Percentiles rank a stretch among this genome's conserved stretches.
Conservation (phyloP, 2,113 vertebrate species). For the Hiodon tergisus region DNA sequence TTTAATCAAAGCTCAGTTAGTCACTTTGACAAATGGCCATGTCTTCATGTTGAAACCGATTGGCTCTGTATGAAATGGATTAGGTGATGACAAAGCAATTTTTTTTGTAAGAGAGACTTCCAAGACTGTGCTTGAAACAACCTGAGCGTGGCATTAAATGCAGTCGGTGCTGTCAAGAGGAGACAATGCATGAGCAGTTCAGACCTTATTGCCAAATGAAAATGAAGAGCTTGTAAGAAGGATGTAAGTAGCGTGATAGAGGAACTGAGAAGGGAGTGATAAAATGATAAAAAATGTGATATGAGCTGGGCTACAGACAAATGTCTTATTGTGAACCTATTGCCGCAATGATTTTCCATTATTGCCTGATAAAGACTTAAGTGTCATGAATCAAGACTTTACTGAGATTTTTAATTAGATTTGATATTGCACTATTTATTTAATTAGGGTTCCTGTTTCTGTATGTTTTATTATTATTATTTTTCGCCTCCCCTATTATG, state of each 20-base stretch:
- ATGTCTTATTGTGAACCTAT: too few species aligned
- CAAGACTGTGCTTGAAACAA: not conserved
- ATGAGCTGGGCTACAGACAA: too few species aligned
- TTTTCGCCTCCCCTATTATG: too few species aligned
- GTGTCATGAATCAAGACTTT: too few species aligned
- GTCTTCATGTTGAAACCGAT: slow-evolving; percentile 20
- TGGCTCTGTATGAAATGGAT: slow-evolving; percentile 17
- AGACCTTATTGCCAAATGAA: not conserved
- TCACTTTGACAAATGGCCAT: slow-evolving; percentile 49
- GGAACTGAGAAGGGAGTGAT: not conserved
- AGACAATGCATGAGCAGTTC: not conserved
- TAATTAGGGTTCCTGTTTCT: too few species aligned
- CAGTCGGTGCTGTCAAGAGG: not conserved
- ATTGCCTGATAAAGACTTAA: too few species aligned
- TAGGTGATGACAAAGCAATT: slow-evolving; percentile 9
- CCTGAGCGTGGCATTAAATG: not conserved
- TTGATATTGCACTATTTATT: too few species aligned
- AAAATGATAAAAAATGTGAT: not conserved
- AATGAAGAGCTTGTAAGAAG: not conserved
- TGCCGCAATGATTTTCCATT: too few species aligned
- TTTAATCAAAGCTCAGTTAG: slow-evolving; percentile 56
- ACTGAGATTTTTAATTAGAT: too few species aligned
- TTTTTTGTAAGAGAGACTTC: slow-evolving; percentile 24
- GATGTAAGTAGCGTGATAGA: not conserved
- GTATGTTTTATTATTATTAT: too few species aligned